phyloP scores from a whole-genome alignment of 2,888 invertebrate species.

The Allolobophora icterica region DNA sequence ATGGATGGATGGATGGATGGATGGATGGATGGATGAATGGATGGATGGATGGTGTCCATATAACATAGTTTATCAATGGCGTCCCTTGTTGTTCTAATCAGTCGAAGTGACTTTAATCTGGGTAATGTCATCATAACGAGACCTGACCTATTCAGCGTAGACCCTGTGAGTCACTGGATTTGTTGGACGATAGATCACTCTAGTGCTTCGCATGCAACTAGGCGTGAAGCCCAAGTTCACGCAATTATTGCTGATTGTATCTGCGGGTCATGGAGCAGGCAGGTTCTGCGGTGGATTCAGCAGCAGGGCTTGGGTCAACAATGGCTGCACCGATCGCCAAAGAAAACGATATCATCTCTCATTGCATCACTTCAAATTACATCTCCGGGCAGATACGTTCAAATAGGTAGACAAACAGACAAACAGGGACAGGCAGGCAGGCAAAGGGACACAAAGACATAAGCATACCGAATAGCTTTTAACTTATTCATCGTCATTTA shows the following conservation, averaged over 20 bases:
- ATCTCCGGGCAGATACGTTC: neutral
- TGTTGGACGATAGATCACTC: neutral
- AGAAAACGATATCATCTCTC: slow-evolving; percentile 17
- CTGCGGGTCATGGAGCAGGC: neutral
- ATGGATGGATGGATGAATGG: neutral
- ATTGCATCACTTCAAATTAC: slow-evolving; percentile 17
- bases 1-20: neutral
- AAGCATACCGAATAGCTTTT: too few species aligned
- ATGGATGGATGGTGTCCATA: neutral
- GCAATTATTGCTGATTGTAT: neutral
- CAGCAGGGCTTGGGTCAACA: neutral
- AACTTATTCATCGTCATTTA: too few species aligned
- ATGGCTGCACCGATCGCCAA: neutral
- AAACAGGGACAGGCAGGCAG: neutral
- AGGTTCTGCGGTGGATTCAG: neutral
- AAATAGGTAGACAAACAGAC: neutral
- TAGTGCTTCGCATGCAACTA: slow-evolving; percentile 3
- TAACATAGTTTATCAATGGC: neutral
- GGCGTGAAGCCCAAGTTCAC: neutral
- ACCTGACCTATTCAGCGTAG: neutral
- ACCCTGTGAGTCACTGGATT: neutral
- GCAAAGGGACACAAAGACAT: neutral
- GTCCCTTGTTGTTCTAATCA: slow-evolving; percentile 2
- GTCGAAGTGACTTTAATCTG: slow-evolving; percentile 5
- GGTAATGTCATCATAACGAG: slow-evolving; percentile 10